These are phyloP conservation scores for Equus quagga DNA, from an alignment of 2,113 vertebrate species.

Conservation along the genomic window DNA sequence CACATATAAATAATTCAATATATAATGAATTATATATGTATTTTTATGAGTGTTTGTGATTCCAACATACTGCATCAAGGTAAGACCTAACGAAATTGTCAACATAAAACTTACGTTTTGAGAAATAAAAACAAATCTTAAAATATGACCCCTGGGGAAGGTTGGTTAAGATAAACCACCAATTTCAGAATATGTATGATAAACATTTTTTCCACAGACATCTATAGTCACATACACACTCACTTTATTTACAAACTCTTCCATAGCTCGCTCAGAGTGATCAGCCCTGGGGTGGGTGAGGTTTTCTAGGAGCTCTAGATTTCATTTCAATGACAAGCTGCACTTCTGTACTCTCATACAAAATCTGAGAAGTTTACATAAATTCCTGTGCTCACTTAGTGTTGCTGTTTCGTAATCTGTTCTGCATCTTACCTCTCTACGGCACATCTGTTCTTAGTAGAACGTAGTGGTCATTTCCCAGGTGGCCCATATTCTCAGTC, in stretches of 20 bases:
- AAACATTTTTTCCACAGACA: background rate
- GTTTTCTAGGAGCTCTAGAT: background rate
- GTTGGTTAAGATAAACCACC: background rate
- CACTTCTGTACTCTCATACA: background rate
- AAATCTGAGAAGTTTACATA: background rate
- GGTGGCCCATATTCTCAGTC: no score
- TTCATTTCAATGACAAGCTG: background rate
- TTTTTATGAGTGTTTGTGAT: background rate
- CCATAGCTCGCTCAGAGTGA: no score
- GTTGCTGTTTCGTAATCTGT: background rate
- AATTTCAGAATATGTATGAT: background rate
- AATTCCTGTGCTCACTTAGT: no score
- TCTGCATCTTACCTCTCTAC: background rate
- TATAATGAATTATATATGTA: no score
- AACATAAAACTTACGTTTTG: background rate
- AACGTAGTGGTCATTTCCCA: background rate
- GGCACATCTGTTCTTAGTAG: no score
- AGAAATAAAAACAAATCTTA: background rate
- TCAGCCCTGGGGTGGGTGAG: background rate
- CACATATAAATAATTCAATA: no score
- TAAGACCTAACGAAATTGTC: background rate
- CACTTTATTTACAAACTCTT: background rate
- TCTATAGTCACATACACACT: background rate
- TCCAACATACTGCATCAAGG: background rate
- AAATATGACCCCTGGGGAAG: background rate